phyloP scores from a whole-genome alignment of 2,888 invertebrate genomes.

The Nomada hirtipes region DNA sequence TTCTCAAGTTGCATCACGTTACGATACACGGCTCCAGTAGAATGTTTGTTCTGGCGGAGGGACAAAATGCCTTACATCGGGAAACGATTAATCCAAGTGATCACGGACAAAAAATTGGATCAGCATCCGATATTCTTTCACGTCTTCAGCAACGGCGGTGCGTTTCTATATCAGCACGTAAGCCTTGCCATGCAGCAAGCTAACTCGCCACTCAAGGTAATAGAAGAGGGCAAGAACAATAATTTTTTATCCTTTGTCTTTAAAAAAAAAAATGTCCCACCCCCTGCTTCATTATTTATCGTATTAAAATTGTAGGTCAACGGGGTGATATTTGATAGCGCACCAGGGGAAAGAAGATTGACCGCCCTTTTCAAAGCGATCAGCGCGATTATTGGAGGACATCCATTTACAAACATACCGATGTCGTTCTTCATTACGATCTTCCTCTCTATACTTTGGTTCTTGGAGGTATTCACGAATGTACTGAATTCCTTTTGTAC shows the following conservation, averaged over 20 bases:
- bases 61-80: conserved; percentile 87
- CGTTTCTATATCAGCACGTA: conserved; percentile 89
- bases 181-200: conserved; percentile 86
- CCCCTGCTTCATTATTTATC: neutral
- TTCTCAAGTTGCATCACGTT: conserved; percentile 88
- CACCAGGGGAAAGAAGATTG: conserved; percentile 88
- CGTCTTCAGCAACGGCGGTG: conserved; percentile 91
- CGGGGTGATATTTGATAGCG: conserved; percentile 90
- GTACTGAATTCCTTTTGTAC: neutral
- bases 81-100: conserved; percentile 87
- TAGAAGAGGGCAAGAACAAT: too few species aligned
- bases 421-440: conserved; percentile 86
- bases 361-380: conserved; percentile 87
- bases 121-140: conserved; percentile 91
- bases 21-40: conserved; percentile 89
- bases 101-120: conserved; percentile 88
- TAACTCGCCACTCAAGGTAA: conserved; percentile 85
- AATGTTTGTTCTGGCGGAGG: conserved; percentile 88
- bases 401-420: conserved; percentile 86
- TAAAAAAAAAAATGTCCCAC: neutral
- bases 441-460: conserved; percentile 87
- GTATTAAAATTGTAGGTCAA: conserved; percentile 83
- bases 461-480: conserved; percentile 85
- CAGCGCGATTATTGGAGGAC: conserved; percentile 87
- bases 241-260: neutral